These are phyloP conservation scores for Crambe crambe DNA, from an alignment of 37 sponge, comb jelly and placozoan genomes.

Conservation along the genomic window DNA sequence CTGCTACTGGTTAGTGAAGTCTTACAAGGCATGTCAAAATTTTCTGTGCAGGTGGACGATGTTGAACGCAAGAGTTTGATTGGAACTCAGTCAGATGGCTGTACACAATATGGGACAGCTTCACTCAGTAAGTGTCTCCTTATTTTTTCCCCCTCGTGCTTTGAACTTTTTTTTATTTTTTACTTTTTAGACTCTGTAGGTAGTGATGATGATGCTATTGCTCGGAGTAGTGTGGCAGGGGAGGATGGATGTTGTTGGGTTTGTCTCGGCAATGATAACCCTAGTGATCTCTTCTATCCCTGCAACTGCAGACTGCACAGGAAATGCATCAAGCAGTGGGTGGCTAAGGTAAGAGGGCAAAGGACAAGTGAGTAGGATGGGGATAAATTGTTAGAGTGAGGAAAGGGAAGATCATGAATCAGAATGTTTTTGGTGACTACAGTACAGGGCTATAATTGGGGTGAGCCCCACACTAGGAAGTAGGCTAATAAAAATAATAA, in stretches of 20 bases:
- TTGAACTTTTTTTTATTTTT: no score
- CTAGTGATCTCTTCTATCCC: slow-evolving; percentile 37
- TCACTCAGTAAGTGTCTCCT: no score
- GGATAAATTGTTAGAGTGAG: neutral
- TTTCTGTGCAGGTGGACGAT: neutral
- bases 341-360: slow-evolving; percentile 35
- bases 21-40: no score
- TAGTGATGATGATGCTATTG: neutral
- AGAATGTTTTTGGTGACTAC: no score
- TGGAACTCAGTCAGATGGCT: neutral
- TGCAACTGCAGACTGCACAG: slow-evolving; percentile 55
- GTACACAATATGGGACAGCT: neutral
- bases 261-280: slow-evolving; percentile 25
- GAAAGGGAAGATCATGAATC: neutral
- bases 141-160: no score
- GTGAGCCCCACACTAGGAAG: no score
- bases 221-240: neutral
- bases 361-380: neutral
- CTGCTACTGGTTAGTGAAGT: no score
- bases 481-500: no score
- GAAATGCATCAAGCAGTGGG: slow-evolving; percentile 52
- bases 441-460: no score
- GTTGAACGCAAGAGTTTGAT: neutral
- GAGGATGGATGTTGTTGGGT: slow-evolving; percentile 61
- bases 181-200: neutral